Evolutionary conservation across 2,888 invertebrate genomes (phyloP), one percentile per base, ranked within the genome.

Genomic region (Neocrepidodera transversa): DNA sequence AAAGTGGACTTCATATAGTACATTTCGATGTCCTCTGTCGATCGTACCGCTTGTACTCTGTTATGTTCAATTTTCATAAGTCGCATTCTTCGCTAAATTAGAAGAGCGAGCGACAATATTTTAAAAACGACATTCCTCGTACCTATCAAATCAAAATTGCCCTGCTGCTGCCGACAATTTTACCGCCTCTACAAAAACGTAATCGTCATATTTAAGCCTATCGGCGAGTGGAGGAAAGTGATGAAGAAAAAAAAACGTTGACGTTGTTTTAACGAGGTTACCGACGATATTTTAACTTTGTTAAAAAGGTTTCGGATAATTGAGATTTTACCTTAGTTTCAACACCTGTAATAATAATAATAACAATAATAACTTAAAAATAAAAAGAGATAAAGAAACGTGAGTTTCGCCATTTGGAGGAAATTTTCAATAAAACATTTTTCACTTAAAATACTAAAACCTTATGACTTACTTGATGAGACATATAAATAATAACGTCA

Each of bases 11-110:
- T 55, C 42, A 54, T 59, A 49, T 45, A 42, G 49, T 47, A 53
- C 49, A 36, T 49, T 49, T 49, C 49, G 51, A 57, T 32, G 53
- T 53, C 43, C 30, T 23, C 47, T 60, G 45, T 55, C 55, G 50
- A 60, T 58, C 42, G 28, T 11, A 45, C 40, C 30, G 56, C 63
- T 58, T 47, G 50, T 62, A 52, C 38, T 51, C 49, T 49, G 55
- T 62, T 63, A 64, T 63, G 66, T 63, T 64, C 67, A 68, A 70
- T 69, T 67, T 66, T 70, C 71, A 71, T 71, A 68, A 65, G 63
- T 67, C 51, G 59, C 45, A 68, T 68, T 58, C 64, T 51, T 56
- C 38, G 62, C 49, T 64, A 64, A 68, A 68, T 67, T 65, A 67
- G 66, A 64, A 60, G 63, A 58, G 49, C 40, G 42, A 40, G 38